Evolutionary conservation across 2,113 vertebrate species (phyloP), one percentile per base, ranked within the genome.

Genomic region (Morone chrysops): DNA sequence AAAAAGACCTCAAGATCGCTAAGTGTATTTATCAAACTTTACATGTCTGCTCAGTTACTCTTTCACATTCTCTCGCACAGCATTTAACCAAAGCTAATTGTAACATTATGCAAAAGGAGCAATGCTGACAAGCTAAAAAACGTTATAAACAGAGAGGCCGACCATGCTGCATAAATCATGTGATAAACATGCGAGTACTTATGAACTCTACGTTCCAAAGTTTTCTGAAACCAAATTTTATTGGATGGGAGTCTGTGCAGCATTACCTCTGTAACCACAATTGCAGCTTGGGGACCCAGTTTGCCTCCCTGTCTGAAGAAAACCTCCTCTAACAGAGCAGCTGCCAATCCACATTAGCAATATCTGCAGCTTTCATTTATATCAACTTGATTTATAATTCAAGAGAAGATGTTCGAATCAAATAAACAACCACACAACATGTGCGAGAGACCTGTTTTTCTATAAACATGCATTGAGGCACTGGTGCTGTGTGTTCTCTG

Each of bases 1-100:
- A 83, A 87, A 90, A 87, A 81, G 80, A 89, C 83, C 87, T 89
- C 86, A 84, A 86, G 82, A 91, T 93, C 87, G 89, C 88, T 82
- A 73, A 7, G 66, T 75, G 81, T 91, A 83, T 93, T 92, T 88
- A 90, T 93, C 89, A 88, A 89, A 86, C 72, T 92, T 83, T 90
- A 83, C 75, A 78, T 78, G 85, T 88, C 70, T 90, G 81, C 87
- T 78, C 81, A 75, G 87, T 89, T 87, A 82, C 78, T 81, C 71
- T 38, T 81, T 82, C 56, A 43, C 76, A 81, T 89, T 80, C 54
- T 72, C 60, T 75, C 18, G 53, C 76, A 56, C 48, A 38, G 57
- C 57, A 73, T 87, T 91, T 81, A 83, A 89, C 82, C 80, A 61
- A 74, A 84, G 70, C 82, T 92, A 90, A 90, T 87, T 91, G 75